Evolutionary conservation across 2,113 vertebrate genomes (phyloP), one percentile per base, ranked within the genome.

Genomic region (Microtus pennsylvanicus): DNA sequence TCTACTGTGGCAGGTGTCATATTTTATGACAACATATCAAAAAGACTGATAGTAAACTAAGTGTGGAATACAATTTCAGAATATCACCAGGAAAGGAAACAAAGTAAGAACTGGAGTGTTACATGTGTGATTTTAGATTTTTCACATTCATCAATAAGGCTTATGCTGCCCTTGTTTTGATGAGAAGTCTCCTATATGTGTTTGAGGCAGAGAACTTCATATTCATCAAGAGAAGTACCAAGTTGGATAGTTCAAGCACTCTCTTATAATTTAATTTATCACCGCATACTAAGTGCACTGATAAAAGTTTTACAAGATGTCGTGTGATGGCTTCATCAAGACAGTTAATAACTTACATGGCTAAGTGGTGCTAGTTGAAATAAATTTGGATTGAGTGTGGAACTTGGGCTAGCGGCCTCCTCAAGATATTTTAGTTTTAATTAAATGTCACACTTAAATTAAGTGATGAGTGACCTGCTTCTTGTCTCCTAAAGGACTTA

Each of bases 371-470:
- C 13, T 90, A 93, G 9, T 93, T 97, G 80, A 97, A 97, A 95
- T 90, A 92, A 93, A 86, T 81, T 96, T 98, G 72, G 14, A 96
- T 86, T 75, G 67, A 93, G 65, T 63, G 1, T 93, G n/a, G 90
- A 90, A 95, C 61, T 96, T 93, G 65, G 38, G 65, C 42, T 16
- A 86, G 26, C 47, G 88, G 30, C 61, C 77, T 85, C 86, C 92
- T 97, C 69, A 74, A 55, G n/a, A 97, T 97, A 89, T 93, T 97
- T 97, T 97, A 87, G 21, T 97, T 97, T 90, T 90, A 98, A 98
- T 97, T 98, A 97, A 97, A 98, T 97, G 92, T 95, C 97, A 96
- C 61, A 90, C 17, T 96, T 14, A 93, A 88, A 89, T 14, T 96
- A 97, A 98, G 52, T 95, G 78, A 96, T 94, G 77, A 95, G 86